A percentile compares a stretch with the other conserved stretches of the same genome.
phyloP scores from a whole-genome alignment of 2,888 invertebrate species.

The Lathronympha strigana region DNA sequence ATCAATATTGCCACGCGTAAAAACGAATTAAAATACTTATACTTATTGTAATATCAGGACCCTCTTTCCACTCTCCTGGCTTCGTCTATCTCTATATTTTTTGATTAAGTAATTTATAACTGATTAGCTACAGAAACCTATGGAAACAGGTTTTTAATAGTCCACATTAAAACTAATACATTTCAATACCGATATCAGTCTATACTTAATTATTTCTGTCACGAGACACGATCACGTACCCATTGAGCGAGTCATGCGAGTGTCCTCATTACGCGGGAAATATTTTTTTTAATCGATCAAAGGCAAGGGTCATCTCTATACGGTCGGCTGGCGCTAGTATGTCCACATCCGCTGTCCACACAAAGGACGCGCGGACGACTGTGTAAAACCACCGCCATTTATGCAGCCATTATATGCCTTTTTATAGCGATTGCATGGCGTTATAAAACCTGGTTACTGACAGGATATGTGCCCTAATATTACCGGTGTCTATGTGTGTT shows the following conservation, averaged over 20 bases:
- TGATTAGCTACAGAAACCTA: too few species aligned
- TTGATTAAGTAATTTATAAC: too few species aligned
- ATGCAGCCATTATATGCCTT: conserved; percentile 74
- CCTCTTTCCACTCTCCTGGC: too few species aligned
- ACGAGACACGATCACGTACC: background rate
- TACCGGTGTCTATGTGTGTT: conserved; percentile 41
- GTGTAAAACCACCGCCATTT: conserved; percentile 66
- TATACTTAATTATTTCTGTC: background rate
- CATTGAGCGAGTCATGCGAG: background rate
- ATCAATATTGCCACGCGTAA: too few species aligned
- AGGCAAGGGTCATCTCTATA: conserved; percentile 45
- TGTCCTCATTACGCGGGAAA: conserved; percentile 32
- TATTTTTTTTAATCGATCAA: conserved; percentile 39
- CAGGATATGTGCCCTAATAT: conserved; percentile 60
- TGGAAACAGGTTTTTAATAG: too few species aligned
- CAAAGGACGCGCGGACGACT: conserved; percentile 57
- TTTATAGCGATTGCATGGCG: conserved; percentile 64
- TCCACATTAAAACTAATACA: too few species aligned
- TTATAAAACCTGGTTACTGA: conserved; percentile 56
- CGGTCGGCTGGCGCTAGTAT: conserved; percentile 54
- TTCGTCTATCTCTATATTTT: too few species aligned
- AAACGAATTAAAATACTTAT: too few species aligned
- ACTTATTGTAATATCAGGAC: too few species aligned
- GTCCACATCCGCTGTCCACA: conserved; percentile 60
- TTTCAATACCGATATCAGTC: too few species aligned